A percentile compares a stretch with the other conserved stretches of the same genome.
phyloP scores from a whole-genome alignment of 2,113 vertebrate genomes.

The Daubentonia madagascariensis region DNA sequence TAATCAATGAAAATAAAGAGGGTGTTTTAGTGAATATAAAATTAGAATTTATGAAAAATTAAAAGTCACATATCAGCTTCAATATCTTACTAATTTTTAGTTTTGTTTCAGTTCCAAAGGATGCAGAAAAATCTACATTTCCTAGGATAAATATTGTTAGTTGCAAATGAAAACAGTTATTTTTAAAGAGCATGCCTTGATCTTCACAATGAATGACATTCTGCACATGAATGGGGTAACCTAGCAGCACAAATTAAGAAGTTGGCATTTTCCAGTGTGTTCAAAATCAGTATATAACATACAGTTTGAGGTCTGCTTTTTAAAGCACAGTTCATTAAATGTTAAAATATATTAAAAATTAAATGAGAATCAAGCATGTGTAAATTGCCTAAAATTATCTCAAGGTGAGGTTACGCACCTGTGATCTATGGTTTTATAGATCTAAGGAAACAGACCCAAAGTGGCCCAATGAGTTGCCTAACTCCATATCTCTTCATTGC shows the following conservation, averaged over 20 bases:
- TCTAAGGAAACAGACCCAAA: neutral
- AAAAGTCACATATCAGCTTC: neutral
- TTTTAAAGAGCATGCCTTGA: neutral
- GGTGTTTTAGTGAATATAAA: neutral
- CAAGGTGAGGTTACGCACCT: neutral
- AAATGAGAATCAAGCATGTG: neutral
- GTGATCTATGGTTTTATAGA: neutral
- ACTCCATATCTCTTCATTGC: neutral
- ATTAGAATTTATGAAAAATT: conserved; percentile 28
- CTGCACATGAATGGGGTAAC: neutral
- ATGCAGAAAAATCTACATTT: neutral
- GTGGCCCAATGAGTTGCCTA: neutral
- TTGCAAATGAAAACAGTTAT: neutral
- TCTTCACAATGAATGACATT: neutral
- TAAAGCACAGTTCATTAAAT: neutral
- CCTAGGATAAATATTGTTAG: neutral
- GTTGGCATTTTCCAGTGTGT: neutral
- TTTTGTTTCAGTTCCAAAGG: neutral
- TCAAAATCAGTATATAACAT: neutral
- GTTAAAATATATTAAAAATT: neutral
- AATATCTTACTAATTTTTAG: neutral
- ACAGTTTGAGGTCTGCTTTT: neutral
- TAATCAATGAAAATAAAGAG: neutral
- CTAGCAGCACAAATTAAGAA: neutral
- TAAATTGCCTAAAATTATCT: neutral